These are phyloP conservation scores for Thryonomys swinderianus DNA, from an alignment of 2,113 vertebrate species.

Conservation along the genomic window DNA sequence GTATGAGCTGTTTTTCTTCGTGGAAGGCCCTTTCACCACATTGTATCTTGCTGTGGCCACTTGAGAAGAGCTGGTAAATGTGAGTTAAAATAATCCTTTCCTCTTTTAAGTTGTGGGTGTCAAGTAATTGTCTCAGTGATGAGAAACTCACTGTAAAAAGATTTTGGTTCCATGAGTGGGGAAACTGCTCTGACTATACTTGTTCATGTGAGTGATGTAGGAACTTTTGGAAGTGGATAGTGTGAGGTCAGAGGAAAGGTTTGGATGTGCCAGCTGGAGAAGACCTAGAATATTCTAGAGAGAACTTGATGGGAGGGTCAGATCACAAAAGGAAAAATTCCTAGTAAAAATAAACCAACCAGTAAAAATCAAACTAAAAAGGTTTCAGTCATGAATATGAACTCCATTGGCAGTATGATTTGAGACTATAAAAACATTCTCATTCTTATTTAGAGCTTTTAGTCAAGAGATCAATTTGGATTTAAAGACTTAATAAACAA, in stretches of 20 bases:
- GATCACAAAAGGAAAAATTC: not conserved
- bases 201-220: not conserved
- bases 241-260: not conserved
- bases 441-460: not conserved
- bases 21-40: no score
- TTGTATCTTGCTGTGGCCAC: no score
- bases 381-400: not conserved
- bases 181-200: not conserved
- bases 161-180: not conserved
- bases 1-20: not conserved
- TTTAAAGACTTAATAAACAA: not conserved
- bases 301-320: not conserved
- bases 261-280: not conserved
- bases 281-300: not conserved
- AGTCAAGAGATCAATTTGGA: not conserved
- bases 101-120: not conserved
- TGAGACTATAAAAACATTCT: not conserved
- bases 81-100: not conserved
- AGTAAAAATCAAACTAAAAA: not conserved
- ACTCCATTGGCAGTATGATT: not conserved
- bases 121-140: not conserved
- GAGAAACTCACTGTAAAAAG: not conserved
- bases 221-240: not conserved
- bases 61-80: not conserved
- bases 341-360: not conserved